A percentile compares a stretch with the other conserved stretches of the same genome.
Evolutionary conservation across 2,888 invertebrate genomes (phyloP).

Genomic region (Blastobasis adustella): DNA sequence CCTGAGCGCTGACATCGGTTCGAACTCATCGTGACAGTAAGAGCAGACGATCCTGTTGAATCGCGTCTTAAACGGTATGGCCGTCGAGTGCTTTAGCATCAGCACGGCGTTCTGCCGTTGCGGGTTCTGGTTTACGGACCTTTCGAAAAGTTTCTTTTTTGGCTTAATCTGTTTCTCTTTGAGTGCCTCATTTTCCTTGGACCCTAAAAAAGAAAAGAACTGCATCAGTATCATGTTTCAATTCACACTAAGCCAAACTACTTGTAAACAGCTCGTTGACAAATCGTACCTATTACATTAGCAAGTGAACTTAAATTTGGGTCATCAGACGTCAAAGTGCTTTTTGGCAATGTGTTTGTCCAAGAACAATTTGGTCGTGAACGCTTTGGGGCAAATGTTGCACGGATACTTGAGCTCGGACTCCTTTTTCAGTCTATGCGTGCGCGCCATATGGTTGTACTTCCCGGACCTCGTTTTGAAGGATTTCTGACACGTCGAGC

Average conservation of each 20-base stretch:
- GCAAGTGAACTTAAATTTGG: not conserved
- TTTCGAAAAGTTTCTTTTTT: constrained; percentile 66
- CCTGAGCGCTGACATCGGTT: constrained; percentile 53
- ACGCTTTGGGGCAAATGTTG: constrained; percentile 65
- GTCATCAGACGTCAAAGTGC: constrained; percentile 53
- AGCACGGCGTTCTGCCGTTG: constrained; percentile 65
- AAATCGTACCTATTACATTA: no score
- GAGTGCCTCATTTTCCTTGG: constrained; percentile 52
- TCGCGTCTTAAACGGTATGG: constrained; percentile 63
- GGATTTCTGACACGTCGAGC: constrained; percentile 55
- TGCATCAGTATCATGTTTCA: constrained; percentile 53
- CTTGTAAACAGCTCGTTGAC: no score
- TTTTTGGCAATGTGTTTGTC: constrained; percentile 72
- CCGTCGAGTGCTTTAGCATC: constrained; percentile 56
- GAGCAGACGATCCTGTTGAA: constrained; percentile 65
- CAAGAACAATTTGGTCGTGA: constrained; percentile 69
- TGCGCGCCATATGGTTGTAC: constrained; percentile 63
- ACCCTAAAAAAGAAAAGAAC: constrained; percentile 69
- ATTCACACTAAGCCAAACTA: constrained; percentile 15
- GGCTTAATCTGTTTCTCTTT: constrained; percentile 54
- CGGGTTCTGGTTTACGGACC: constrained; percentile 65
- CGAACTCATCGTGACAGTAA: constrained; percentile 63
- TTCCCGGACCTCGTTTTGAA: constrained; percentile 64
- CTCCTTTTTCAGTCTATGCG: constrained; percentile 58
- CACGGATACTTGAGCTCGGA: constrained; percentile 64